Evolutionary conservation across 2,113 vertebrate species (phyloP), one percentile per base, ranked within the genome.

Genomic region (Typhlomys cinereus): DNA sequence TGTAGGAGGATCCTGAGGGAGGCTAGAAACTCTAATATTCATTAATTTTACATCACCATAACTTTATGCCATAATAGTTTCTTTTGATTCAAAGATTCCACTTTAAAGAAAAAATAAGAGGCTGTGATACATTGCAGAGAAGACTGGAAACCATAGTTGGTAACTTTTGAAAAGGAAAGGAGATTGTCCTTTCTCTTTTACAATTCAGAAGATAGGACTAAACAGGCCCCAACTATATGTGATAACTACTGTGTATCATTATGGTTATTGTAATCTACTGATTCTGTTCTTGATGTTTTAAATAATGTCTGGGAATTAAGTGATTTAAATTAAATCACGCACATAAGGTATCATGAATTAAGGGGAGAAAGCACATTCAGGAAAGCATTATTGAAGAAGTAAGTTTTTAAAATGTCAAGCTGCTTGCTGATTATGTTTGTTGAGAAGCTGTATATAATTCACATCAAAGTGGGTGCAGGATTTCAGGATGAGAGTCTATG

Each of bases 301-400:
- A 62, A 44, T 52, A 80, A 84, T 86, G 20, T n/a, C 25, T 71
- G 82, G 66, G 61, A 88, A 94, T 83, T 95, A 92, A 92, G 46
- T 95, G 54, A 90, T 23, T 75, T 52, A 90, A 62, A 88, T 18
- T 59, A 74, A 62, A 75, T 91, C 36, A 61, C 57, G 90, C 52
- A 46, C 39, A 59, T n/a, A 90, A 75, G 41, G 46, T 71, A 71
- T 21, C n/a, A 4, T 5, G 21, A 84, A 66, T 31, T 50, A 76
- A 54, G 70, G 27, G 1, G 36, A 34, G 39, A 39, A 78, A 52
- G 36, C 25, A 57, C 13, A 14, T 5, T 29, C 3, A 85, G 69
- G 46, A 75, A 88, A 79, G 23, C 54, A 87, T 52, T 46, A 48
- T 82, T 57, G 41, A n/a, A n/a, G 18, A 31, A 41, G 27, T 39